These are phyloP conservation scores for Pammene aurita DNA, from an alignment of 2,888 invertebrate genomes.

Conservation along the genomic window DNA sequence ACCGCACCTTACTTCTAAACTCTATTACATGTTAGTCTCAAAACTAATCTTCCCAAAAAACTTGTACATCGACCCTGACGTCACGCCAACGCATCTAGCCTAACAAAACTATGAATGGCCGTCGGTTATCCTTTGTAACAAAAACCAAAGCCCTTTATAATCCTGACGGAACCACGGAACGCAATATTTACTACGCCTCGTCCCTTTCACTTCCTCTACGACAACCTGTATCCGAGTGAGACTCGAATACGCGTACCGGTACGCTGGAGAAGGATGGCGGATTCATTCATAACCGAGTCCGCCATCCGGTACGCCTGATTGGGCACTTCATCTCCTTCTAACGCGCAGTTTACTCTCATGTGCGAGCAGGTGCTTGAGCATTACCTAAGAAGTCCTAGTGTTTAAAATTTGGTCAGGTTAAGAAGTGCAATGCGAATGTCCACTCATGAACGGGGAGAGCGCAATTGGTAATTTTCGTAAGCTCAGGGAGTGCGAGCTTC, in stretches of 20 bases:
- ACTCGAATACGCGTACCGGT: slow-evolving; percentile 56
- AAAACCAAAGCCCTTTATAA: slow-evolving; percentile 73
- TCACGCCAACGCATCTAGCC: slow-evolving; percentile 41
- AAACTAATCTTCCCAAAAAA: slow-evolving; percentile 15
- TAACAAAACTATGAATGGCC: slow-evolving; percentile 71
- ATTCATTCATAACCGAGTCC: slow-evolving; percentile 83
- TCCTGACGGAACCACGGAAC: slow-evolving; percentile 69
- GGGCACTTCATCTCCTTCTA: slow-evolving; percentile 82
- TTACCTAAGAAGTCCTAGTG: slow-evolving; percentile 15
- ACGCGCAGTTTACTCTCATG: slow-evolving; percentile 71
- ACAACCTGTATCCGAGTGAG: slow-evolving; percentile 77
- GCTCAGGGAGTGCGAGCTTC: slow-evolving; percentile 81
- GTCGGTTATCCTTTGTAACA: slow-evolving; percentile 67
- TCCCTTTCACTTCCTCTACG: slow-evolving; percentile 83
- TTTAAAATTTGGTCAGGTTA: slow-evolving; percentile 21
- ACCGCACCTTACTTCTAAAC: slow-evolving; percentile 48
- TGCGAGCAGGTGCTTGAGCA: slow-evolving; percentile 74
- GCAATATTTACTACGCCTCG: slow-evolving; percentile 83
- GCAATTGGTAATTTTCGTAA: slow-evolving; percentile 79
- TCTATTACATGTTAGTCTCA: slow-evolving; percentile 15
- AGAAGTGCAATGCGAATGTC: slow-evolving; percentile 55
- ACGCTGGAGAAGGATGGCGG: slow-evolving; percentile 68
- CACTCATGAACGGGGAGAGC: slow-evolving; percentile 67
- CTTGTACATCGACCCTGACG: slow-evolving; percentile 16
- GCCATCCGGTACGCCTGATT: slow-evolving; percentile 81